These are phyloP conservation scores for Pelodiscus sinensis DNA, from an alignment of 2,113 vertebrate genomes.

Conservation along the genomic window DNA sequence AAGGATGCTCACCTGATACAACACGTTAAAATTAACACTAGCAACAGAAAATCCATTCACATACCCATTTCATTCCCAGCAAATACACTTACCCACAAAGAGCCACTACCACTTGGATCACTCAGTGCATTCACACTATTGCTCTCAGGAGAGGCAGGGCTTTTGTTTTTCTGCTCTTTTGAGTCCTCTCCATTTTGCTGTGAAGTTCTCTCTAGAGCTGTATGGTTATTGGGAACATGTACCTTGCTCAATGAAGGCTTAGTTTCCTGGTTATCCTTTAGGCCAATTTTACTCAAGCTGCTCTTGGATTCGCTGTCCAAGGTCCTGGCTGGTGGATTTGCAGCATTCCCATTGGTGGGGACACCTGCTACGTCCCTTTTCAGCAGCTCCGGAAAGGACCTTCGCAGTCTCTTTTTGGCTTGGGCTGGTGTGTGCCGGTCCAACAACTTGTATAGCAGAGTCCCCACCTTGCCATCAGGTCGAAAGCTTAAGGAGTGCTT, in stretches of 20 bases:
- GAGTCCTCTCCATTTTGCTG: neutral
- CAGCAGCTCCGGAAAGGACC: conserved; percentile 13
- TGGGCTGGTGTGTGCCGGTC: conserved; percentile 38
- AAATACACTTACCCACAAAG: conserved; percentile 64
- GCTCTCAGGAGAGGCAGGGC: neutral
- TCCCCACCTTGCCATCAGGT: conserved; percentile 6
- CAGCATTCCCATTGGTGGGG: neutral
- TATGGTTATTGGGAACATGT: neutral
- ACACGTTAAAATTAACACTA: rapidly evolving
- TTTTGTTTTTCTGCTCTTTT: conserved; percentile 17
- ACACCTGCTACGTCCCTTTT: conserved; percentile 13
- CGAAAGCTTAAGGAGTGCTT: conserved; percentile 34
- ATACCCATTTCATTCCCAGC: neutral
- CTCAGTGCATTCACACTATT: conserved; percentile 21
- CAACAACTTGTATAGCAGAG: conserved; percentile 40
- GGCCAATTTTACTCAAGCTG: neutral
- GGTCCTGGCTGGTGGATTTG: neutral
- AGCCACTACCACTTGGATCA: neutral
- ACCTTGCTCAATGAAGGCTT: neutral
- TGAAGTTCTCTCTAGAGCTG: neutral
- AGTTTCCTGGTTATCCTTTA: neutral
- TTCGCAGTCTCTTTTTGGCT: conserved; percentile 4
- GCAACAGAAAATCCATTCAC: neutral
- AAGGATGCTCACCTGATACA: neutral
- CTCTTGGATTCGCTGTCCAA: neutral